Percentiles rank a stretch among this genome's conserved stretches.
Evolutionary conservation across 2,888 invertebrate species (phyloP).

Genomic region (Diplolepis rosae): DNA sequence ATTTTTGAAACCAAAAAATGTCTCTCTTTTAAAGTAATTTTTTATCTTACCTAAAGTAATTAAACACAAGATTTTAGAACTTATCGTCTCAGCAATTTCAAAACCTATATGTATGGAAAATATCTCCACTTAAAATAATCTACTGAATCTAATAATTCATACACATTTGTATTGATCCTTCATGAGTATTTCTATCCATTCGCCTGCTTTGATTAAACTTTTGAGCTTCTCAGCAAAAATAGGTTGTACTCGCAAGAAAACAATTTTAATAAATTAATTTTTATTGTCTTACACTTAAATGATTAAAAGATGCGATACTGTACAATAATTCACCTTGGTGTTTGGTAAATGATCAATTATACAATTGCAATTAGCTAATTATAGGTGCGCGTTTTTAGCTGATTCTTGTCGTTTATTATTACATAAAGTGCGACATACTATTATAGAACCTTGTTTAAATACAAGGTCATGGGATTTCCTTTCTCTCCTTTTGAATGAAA

Average conservation of each 20-base stretch:
- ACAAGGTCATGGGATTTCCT: slow-evolving; percentile 26
- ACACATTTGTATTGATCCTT: background rate
- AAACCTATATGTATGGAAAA: no score
- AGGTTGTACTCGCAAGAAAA: background rate
- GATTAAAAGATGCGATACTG: background rate
- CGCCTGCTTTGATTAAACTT: background rate
- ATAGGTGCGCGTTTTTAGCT: background rate
- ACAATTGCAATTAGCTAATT: background rate
- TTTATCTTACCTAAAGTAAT: no score
- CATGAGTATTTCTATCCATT: background rate
- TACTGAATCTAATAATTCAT: background rate
- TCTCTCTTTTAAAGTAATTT: no score
- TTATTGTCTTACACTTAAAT: background rate
- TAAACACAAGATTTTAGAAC: no score
- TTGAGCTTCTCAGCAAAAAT: background rate
- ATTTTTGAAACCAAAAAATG: no score
- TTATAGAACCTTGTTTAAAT: slow-evolving; percentile 11
- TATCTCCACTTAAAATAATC: no score
- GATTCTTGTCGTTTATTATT: slow-evolving; percentile 19
- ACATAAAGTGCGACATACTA: slow-evolving; percentile 10
- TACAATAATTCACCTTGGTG: background rate
- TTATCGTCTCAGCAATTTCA: no score
- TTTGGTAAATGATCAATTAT: background rate
- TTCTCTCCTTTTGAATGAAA: background rate
- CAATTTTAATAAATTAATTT: background rate